These are phyloP conservation scores for Triplophysa bombifrons DNA, from an alignment of 2,797 vertebrate genomes.

Conservation along the genomic window DNA sequence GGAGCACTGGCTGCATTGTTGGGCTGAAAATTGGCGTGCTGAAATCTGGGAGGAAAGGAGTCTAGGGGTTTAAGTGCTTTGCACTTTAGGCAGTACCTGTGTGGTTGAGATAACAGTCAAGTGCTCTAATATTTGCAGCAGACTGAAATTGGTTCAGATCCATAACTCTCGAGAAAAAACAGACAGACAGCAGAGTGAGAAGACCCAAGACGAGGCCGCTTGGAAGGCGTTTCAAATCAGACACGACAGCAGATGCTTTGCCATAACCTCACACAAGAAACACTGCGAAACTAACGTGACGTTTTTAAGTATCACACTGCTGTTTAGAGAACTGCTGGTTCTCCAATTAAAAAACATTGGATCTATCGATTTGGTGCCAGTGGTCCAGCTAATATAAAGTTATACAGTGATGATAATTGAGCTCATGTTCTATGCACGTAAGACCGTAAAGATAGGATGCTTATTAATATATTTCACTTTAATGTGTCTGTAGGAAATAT, in stretches of 20 bases:
- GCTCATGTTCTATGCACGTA: too few relatives aligned
- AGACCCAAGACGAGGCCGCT: constrained; percentile 3
- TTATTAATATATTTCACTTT: too few relatives aligned
- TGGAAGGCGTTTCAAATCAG: neutral
- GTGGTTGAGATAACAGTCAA: constrained; percentile 47
- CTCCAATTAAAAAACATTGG: neutral
- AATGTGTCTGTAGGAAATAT: too few relatives aligned
- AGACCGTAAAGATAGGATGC: too few relatives aligned
- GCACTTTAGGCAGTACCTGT: constrained; percentile 41
- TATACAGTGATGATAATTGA: neutral
- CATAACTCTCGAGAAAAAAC: constrained; percentile 31
- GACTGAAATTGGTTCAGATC: constrained; percentile 46
- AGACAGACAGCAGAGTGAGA: constrained; percentile 22
- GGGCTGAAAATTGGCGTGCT: constrained; percentile 50
- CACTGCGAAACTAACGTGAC: neutral
- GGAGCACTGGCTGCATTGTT: constrained; percentile 30
- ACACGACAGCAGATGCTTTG: neutral
- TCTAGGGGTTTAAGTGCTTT: constrained; percentile 5
- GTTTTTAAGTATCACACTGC: neutral
- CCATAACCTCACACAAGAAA: neutral
- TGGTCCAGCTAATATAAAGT: neutral
- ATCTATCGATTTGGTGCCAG: neutral
- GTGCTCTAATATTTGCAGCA: constrained; percentile 50
- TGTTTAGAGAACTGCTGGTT: neutral
- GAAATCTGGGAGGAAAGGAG: constrained; percentile 14